These are phyloP conservation scores for Polypterus senegalus DNA, from an alignment of 2,113 vertebrate genomes.

Conservation along the genomic window DNA sequence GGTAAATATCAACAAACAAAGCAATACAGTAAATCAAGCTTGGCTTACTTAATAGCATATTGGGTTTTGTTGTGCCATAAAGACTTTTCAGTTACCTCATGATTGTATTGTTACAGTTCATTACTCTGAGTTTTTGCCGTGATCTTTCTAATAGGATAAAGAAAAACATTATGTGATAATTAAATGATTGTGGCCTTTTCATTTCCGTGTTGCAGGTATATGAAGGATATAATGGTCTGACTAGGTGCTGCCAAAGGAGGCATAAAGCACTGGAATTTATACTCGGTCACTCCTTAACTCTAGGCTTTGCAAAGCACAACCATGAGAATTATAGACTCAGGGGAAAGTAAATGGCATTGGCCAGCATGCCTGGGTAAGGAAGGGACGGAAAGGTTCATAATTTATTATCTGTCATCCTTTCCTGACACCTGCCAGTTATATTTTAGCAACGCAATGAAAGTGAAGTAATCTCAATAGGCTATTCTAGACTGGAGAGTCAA, in stretches of 20 bases:
- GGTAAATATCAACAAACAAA: slow-evolving; percentile 46
- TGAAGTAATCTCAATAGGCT: background rate
- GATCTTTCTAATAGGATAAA: background rate
- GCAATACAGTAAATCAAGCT: too few species aligned
- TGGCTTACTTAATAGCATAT: background rate
- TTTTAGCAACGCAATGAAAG: background rate
- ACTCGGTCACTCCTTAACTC: too few species aligned
- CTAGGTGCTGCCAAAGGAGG: too few species aligned
- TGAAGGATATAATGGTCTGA: too few species aligned
- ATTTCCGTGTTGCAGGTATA: too few species aligned
- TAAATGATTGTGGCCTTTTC: too few species aligned
- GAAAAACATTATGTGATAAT: background rate
- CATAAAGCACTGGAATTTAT: too few species aligned
- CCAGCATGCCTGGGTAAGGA: too few species aligned
- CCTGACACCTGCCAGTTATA: background rate
- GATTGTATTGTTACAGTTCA: too few species aligned
- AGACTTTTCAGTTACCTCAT: background rate
- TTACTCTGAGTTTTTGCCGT: background rate
- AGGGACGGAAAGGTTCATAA: background rate
- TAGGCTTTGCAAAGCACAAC: too few species aligned
- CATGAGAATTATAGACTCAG: too few species aligned
- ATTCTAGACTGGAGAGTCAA: background rate
- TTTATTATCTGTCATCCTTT: background rate
- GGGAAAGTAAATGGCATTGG: too few species aligned
- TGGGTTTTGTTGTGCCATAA: background rate